A percentile compares a stretch with the other conserved stretches of the same genome.
Conservation (phyloP, 2,888 invertebrate species). For the Polyommatus iphigenia region DNA sequence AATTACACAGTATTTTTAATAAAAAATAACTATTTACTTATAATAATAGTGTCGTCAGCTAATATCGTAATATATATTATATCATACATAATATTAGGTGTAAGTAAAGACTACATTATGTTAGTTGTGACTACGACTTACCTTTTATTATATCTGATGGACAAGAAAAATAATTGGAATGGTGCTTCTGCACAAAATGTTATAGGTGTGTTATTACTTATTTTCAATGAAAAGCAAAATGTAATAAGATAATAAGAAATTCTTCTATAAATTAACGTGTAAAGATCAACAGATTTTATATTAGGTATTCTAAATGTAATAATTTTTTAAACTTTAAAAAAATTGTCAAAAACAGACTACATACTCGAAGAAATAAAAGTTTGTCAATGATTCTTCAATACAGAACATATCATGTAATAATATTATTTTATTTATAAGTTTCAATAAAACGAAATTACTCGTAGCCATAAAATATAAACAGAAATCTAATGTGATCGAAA, state of each 20-base stretch:
- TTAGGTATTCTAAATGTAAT: background rate
- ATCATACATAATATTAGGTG: background rate
- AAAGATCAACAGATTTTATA: conserved; percentile 7
- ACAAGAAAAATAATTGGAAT: background rate
- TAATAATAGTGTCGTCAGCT: background rate
- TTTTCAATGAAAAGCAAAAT: background rate
- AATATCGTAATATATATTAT: background rate
- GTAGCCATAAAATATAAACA: background rate
- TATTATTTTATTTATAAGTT: background rate
- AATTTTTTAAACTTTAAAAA: background rate
- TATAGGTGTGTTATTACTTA: background rate
- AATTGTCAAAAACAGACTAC: background rate
- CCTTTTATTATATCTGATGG: background rate
- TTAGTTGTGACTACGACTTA: background rate
- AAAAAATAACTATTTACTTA: background rate
- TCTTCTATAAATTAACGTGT: background rate
- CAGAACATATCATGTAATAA: conserved; percentile 21
- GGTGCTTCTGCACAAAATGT: conserved; percentile 5
- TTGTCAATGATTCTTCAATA: background rate
- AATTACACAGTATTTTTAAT: background rate
- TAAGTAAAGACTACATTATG: background rate
- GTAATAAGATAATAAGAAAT: background rate
- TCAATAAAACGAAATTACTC: background rate
- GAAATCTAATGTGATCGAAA: background rate
- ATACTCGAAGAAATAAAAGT: background rate